These are phyloP conservation scores for Tetragonula clypearis DNA, from an alignment of 1,140 invertebrate species.

Conservation along the genomic window DNA sequence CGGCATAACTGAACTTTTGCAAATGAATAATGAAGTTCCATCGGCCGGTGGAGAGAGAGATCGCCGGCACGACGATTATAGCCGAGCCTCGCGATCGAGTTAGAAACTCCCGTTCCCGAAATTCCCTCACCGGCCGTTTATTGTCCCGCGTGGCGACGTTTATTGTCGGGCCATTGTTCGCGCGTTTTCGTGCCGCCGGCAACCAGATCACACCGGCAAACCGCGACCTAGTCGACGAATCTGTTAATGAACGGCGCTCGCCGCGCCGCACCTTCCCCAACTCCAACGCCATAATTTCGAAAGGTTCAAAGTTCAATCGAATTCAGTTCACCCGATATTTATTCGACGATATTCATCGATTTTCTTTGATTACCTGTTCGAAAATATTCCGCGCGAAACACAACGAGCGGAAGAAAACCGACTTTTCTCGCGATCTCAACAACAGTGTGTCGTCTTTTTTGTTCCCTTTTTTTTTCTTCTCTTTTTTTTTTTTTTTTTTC, in stretches of 20 bases:
- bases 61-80: constrained; percentile 42
- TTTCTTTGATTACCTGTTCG: too few species aligned
- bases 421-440: constrained; percentile 10
- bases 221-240: constrained; percentile 19
- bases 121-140: constrained; percentile 24
- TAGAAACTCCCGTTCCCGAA: constrained; percentile 17
- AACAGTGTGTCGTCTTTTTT: too few species aligned
- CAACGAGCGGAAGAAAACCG: not conserved
- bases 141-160: not conserved
- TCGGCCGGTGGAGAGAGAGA: constrained; percentile 52
- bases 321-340: too few species aligned
- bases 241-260: constrained; percentile 31
- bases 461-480: too few species aligned
- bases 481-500: not conserved
- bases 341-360: too few species aligned
- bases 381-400: not conserved
- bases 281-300: too few species aligned
- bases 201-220: not conserved
- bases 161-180: constrained; percentile 21
- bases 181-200: constrained; percentile 5
- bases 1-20: constrained; percentile 80
- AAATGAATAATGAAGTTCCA: constrained; percentile 81
- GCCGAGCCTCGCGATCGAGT: not conserved
- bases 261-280: not conserved
- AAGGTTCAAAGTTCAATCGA: too few species aligned